Evolutionary conservation across 2,113 vertebrate genomes (phyloP).

Genomic region (Rhineura floridana): DNA sequence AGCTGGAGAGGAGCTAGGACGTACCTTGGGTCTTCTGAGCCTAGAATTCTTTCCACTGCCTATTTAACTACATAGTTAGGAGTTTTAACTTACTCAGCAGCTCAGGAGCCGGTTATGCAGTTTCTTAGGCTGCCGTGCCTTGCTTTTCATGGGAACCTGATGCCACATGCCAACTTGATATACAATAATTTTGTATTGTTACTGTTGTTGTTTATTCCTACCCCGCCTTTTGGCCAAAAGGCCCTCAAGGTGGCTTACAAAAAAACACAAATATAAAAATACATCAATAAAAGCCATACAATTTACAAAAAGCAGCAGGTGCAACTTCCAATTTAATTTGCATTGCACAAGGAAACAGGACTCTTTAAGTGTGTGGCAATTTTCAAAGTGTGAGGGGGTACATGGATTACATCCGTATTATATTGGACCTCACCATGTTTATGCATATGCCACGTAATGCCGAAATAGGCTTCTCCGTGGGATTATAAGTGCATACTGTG

Average conservation of each 20-base stretch:
- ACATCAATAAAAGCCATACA: no score
- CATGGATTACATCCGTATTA: no score
- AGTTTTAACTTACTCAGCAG: not conserved
- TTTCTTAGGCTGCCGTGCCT: not conserved
- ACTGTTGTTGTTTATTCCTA: no score
- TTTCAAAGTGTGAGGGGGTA: not conserved
- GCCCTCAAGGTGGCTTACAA: no score
- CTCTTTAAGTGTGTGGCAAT: not conserved
- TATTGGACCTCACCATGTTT: no score
- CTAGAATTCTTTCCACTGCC: not conserved
- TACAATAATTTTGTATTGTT: not conserved
- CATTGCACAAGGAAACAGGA: not conserved
- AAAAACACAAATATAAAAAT: no score
- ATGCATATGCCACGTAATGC: no score
- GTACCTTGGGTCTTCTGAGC: not conserved
- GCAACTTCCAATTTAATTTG: not conserved
- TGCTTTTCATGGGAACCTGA: no score
- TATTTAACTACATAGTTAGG: not conserved
- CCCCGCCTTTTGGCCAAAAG: no score
- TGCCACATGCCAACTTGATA: not conserved
- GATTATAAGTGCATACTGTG: not conserved
- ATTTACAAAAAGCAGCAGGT: no score
- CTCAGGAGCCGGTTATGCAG: not conserved
- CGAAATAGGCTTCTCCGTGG: no score
- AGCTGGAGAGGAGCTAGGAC: not conserved